Evolutionary conservation across 1,140 invertebrate species (phyloP), one percentile per base, ranked within the genome.

Genomic region (Anagrus nilaparvatae): DNA sequence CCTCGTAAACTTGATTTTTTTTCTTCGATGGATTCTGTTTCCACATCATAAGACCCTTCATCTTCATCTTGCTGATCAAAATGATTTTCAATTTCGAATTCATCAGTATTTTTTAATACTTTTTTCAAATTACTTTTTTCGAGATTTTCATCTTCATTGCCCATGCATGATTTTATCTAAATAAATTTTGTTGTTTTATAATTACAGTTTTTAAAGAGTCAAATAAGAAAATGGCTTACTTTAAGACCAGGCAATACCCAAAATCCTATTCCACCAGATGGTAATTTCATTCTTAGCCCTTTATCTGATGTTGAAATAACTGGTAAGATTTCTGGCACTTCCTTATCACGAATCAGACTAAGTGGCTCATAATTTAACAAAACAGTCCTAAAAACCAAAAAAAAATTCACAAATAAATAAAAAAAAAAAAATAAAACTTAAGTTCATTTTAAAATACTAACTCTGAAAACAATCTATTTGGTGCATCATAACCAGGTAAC

Each of bases 211-310:
- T 47, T 12, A 20, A 31, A 34, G 31, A 1, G 4, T n/a, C 12
- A 10, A 28, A 35, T 28, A 34, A 18, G 29, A 23, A 8, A 19
- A 16, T 34, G 19, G 17, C 31, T 43, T 55, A 76, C 62, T 54
- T 72, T 65, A 2, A 72, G 57, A 39, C 67, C 67, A 3, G 74
- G 69, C 8, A 76, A 41, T 4, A 77, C 68, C 73, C 73, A 76
- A 49, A 77, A 77, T 0, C 73, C 74, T 30, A 76, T 71, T 3
- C 65, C 64, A 39, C 69, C 70, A 0, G 74, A 60, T 12, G 71
- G 70, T 3, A 77, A 40, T 21, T 64, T 66, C 6, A 76, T 42
- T 18, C 65, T 50, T 0, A 74, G 39, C 0, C 63, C 67, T 41
- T 69, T 63, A 28, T 65, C 50, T 12, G 65, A 54, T 3, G 49